A percentile compares a stretch with the other conserved stretches of the same genome.
Evolutionary conservation across 92 coral and sea anemone species (phyloP).

Genomic region (Heteractis magnifica): DNA sequence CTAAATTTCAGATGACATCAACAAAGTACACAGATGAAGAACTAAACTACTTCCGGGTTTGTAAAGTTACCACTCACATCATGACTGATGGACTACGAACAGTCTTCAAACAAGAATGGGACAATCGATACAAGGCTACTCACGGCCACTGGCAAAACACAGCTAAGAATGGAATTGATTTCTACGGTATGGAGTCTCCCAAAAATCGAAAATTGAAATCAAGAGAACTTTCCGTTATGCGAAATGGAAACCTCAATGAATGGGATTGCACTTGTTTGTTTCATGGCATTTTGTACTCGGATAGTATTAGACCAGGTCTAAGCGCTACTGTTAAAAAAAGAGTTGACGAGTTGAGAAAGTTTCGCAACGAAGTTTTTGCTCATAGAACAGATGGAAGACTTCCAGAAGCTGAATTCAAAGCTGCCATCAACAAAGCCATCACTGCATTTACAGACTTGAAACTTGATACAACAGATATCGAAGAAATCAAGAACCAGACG

Average conservation of each 20-base stretch:
- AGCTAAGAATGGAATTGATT: conserved; percentile 5
- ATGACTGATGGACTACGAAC: neutral
- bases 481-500: conserved; percentile 29
- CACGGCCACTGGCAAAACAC: conserved; percentile 2
- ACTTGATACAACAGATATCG: conserved; percentile 5
- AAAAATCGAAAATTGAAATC: conserved; percentile 4
- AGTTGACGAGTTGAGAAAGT: neutral
- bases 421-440: conserved; percentile 12
- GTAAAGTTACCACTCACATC: conserved; percentile 3
- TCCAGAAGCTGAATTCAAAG: conserved; percentile 5
- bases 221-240: conserved; percentile 11
- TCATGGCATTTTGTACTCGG: conserved; percentile 55
- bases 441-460: conserved; percentile 9
- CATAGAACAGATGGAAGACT: conserved; percentile 34
- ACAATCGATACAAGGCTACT: neutral
- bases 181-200: neutral
- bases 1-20: neutral
- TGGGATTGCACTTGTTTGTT: conserved; percentile 60
- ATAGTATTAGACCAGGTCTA: neutral
- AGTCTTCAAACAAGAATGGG: conserved; percentile 10
- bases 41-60: conserved; percentile 12
- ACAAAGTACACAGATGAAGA: neutral
- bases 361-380: conserved; percentile 11
- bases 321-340: neutral
- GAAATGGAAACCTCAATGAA: conserved; percentile 35